Base-by-base conservation (phyloP, 2,888 invertebrate genomes). In the Congeria kusceri region DNA sequence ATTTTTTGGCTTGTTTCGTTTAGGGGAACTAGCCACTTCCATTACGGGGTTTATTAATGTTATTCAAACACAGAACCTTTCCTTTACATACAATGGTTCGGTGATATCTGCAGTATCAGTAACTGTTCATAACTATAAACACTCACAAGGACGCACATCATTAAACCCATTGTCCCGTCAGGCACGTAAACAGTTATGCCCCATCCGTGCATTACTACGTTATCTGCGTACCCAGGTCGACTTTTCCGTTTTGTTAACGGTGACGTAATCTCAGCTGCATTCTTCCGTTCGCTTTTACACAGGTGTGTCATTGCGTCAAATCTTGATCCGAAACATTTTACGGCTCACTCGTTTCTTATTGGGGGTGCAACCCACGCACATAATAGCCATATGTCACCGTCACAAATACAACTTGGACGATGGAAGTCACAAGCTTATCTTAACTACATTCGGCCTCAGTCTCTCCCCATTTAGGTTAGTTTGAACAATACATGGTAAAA, bases 361-460 rank as follows among this genome's bases (percentile, higher is more conserved):
- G 71, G 77, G 0, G 77, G 71, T 0, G 64, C 77, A 11, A 71
- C 71, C 0, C 20, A n/a, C 13, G 77, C 72, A 9, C 57, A 59
- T 25, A 23, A 32, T 1, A 29, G 13, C 9, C 13, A 58, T 9
- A 62, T 61, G 20, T 58, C 71, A 20, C 5, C 20, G 7, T 25
- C 62, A 0, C 46, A 63, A 27, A 58, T 77, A 7, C 3, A 27
- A 27, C 28, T 77, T 0, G 77, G 71, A 32, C 56, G 77, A 7
- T 77, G 77, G 71, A 77, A 67, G 23, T 66, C 71, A 7, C 32
- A 53, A 15, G 71, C 77, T 0, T 72, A 71, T 28, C 13, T 25
- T 11, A 67, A 67, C 20, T 77, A 77, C 58, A 77, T 77, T 4
- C 70, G 77, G 1, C 2, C 32, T 7, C 58, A 63, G n/a, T 20